These are phyloP conservation scores for Zaprionus ghesquierei DNA, from an alignment of 1,140 invertebrate genomes.

Conservation along the genomic window DNA sequence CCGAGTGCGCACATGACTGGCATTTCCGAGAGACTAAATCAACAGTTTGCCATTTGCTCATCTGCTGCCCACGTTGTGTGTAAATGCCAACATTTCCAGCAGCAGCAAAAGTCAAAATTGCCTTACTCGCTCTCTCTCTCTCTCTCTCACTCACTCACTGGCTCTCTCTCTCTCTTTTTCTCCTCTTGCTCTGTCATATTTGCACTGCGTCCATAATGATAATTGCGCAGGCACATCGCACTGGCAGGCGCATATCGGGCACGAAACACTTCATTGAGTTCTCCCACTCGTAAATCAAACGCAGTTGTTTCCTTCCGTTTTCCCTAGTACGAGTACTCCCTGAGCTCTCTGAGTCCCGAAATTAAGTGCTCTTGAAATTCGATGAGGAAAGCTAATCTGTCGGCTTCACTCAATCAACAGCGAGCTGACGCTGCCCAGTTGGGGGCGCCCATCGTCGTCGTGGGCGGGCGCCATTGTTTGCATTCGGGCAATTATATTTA, in stretches of 20 bases:
- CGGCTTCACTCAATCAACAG: constrained; percentile 39
- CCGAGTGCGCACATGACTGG: constrained; percentile 44
- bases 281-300: constrained; percentile 65
- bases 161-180: constrained; percentile 1
- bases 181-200: constrained; percentile 6
- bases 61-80: constrained; percentile 22
- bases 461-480: constrained; percentile 30
- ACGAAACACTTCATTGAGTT: constrained; percentile 57
- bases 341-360: constrained; percentile 14
- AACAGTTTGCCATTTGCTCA: constrained; percentile 67
- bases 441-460: constrained; percentile 4
- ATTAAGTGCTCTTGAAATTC: constrained; percentile 66
- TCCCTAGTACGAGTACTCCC: neutral
- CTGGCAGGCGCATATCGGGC: too few relatives aligned
- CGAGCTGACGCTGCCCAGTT: neutral
- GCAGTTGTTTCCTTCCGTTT: constrained; percentile 28
- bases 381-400: constrained; percentile 66
- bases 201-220: constrained; percentile 43
- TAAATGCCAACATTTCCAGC: constrained; percentile 43
- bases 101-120: constrained; percentile 34
- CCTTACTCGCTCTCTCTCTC: neutral
- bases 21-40: constrained; percentile 59
- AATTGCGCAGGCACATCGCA: constrained; percentile 56
- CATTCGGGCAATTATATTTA: constrained; percentile 60
- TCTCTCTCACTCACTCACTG: neutral